Percentiles rank a stretch among this genome's conserved stretches.
Evolutionary conservation across 2,797 vertebrate genomes (phyloP).

Genomic region (Salarias fasciatus): DNA sequence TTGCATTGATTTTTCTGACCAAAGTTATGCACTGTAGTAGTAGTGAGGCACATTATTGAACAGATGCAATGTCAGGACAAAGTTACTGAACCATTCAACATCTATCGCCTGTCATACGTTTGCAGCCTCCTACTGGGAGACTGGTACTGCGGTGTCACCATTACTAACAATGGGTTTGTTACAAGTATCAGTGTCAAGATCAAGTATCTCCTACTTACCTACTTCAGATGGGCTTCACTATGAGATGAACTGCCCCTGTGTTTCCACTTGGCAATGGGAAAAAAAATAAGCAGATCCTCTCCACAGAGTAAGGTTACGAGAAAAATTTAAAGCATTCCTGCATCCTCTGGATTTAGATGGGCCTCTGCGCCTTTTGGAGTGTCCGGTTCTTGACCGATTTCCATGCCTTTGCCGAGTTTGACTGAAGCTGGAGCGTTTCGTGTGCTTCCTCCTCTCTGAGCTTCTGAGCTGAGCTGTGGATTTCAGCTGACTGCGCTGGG

Average conservation of each 20-base stretch:
- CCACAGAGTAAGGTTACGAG: constrained; percentile 24
- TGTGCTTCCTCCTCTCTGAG: constrained; percentile 50
- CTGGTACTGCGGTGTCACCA: constrained; percentile 11
- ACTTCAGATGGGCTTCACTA: constrained; percentile 45
- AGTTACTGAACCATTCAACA: constrained; percentile 30
- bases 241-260: constrained; percentile 50
- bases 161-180: constrained; percentile 20
- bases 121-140: constrained; percentile 29
- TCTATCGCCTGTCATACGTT: constrained; percentile 33
- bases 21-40: constrained; percentile 48
- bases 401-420: constrained; percentile 35
- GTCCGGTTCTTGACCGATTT: constrained; percentile 21
- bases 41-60: constrained; percentile 2
- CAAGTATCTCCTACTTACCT: constrained; percentile 71
- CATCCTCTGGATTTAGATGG: constrained; percentile 18
- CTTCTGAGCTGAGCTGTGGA: constrained; percentile 60
- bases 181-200: constrained; percentile 54
- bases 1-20: constrained; percentile 16
- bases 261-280: constrained; percentile 25
- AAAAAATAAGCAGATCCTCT: constrained; percentile 16
- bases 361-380: constrained; percentile 11
- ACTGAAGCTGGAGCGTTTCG: constrained; percentile 41
- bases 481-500: constrained; percentile 81
- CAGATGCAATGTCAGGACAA: constrained; percentile 23
- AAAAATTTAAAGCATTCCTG: constrained; percentile 23